Conservation (phyloP, 1,140 invertebrate species). For the Drosophila willistoni region DNA sequence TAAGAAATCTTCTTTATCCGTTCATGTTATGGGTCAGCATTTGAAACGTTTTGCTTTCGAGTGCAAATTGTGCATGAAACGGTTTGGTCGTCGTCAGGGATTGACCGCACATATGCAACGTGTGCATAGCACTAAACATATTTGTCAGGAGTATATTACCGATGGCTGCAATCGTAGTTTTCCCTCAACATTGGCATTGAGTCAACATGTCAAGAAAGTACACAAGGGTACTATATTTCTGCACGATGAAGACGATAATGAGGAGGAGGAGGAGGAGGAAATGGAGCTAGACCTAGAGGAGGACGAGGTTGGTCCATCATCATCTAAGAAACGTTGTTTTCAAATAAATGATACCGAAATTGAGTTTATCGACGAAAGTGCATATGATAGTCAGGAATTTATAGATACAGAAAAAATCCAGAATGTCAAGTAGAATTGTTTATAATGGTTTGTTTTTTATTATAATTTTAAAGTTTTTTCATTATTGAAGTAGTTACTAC, state of each 20-base stretch:
- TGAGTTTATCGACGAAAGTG: slow-evolving; percentile 39
- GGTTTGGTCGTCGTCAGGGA: slow-evolving; percentile 66
- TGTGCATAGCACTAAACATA: slow-evolving; percentile 43
- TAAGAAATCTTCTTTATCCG: slow-evolving; percentile 68
- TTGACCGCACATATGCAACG: slow-evolving; percentile 66
- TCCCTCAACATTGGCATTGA: slow-evolving; percentile 35
- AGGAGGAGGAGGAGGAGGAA: not conserved
- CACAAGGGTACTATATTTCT: slow-evolving; percentile 41
- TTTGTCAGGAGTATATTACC: slow-evolving; percentile 44
- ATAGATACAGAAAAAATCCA: slow-evolving; percentile 1
- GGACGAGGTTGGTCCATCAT: slow-evolving; percentile 11
- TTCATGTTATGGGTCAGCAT: slow-evolving; percentile 69
- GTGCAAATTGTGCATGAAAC: slow-evolving; percentile 60
- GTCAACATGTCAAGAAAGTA: slow-evolving; percentile 52
- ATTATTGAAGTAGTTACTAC: slow-evolving; percentile 59
- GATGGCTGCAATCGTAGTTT: slow-evolving; percentile 56
- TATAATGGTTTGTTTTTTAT: not conserved
- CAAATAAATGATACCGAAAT: slow-evolving; percentile 40
- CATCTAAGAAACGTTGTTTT: slow-evolving; percentile 49
- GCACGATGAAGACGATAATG: slow-evolving; percentile 38
- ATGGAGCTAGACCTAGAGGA: not conserved
- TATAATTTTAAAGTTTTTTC: not conserved
- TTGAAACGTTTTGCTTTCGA: slow-evolving; percentile 56
- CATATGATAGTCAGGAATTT: slow-evolving; percentile 14
- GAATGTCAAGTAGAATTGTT: not conserved